Conservation (phyloP, 2,888 invertebrate genomes). For the Agrochola lychnidis region DNA sequence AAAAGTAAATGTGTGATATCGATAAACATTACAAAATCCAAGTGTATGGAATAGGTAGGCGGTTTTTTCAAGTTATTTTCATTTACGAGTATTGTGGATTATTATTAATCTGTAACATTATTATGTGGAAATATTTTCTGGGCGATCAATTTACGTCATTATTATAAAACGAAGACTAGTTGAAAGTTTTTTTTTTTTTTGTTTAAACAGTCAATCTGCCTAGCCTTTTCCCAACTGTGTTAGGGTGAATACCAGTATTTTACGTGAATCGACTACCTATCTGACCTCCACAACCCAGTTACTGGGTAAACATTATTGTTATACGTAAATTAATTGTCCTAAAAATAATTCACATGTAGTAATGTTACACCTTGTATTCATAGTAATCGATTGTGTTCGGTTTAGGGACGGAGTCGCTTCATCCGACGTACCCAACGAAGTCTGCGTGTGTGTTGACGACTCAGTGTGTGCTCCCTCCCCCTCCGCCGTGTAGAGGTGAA, state of each 20-base stretch:
- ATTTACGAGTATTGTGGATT: constrained; percentile 4
- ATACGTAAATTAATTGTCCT: not conserved
- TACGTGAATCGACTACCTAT: not conserved
- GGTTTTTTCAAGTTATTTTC: constrained; percentile 35
- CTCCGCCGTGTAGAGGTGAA: constrained; percentile 45
- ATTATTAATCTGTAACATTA: constrained; percentile 30
- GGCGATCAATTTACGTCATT: constrained; percentile 12
- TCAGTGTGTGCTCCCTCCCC: constrained; percentile 70
- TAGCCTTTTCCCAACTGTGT: not conserved
- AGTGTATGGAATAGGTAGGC: constrained; percentile 76
- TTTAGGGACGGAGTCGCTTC: constrained; percentile 65
- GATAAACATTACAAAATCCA: constrained; percentile 77
- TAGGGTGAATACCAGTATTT: not conserved
- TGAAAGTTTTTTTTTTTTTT: not conserved
- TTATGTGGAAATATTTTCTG: not conserved
- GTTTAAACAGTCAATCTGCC: not conserved
- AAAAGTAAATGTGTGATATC: constrained; percentile 77
- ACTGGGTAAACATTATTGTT: not conserved
- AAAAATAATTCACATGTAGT: not conserved
- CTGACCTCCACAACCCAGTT: not conserved
- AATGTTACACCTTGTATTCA: constrained; percentile 29
- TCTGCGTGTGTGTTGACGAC: constrained; percentile 75
- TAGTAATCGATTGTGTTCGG: constrained; percentile 12
- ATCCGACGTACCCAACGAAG: constrained; percentile 51
- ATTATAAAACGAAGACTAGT: not conserved